These are phyloP conservation scores for Leucophenga maculata DNA, from an alignment of 2,888 invertebrate genomes.

Conservation along the genomic window DNA sequence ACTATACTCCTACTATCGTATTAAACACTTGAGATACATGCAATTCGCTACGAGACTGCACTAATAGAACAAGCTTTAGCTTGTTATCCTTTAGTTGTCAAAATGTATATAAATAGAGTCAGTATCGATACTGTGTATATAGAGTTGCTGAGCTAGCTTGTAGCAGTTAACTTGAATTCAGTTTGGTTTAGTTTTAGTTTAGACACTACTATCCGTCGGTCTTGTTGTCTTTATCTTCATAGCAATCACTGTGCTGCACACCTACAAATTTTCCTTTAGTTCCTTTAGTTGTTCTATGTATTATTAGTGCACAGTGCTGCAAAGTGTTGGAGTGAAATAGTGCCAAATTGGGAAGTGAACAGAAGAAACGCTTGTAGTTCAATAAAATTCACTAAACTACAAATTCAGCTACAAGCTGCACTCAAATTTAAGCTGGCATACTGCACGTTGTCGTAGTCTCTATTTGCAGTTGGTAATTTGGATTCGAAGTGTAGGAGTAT, in stretches of 20 bases:
- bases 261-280: too few relatives aligned
- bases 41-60: constrained; percentile 5
- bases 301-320: background rate
- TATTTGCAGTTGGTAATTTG: background rate
- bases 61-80: background rate
- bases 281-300: background rate
- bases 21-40: constrained; percentile 6
- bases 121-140: too few relatives aligned
- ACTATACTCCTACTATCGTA: background rate
- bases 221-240: too few relatives aligned
- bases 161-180: too few relatives aligned
- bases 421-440: background rate
- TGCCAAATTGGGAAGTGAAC: too few relatives aligned
- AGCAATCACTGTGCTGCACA: too few relatives aligned
- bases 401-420: constrained; percentile 8
- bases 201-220: too few relatives aligned
- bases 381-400: constrained; percentile 19
- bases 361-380: background rate
- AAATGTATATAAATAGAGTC: background rate
- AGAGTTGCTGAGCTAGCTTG: background rate
- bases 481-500: background rate
- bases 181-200: too few relatives aligned
- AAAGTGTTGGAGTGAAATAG: too few relatives aligned
- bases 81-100: background rate
- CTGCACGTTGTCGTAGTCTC: background rate